Conservation (phyloP, 2,888 invertebrate species). For the Mellilla xanthometata region DNA sequence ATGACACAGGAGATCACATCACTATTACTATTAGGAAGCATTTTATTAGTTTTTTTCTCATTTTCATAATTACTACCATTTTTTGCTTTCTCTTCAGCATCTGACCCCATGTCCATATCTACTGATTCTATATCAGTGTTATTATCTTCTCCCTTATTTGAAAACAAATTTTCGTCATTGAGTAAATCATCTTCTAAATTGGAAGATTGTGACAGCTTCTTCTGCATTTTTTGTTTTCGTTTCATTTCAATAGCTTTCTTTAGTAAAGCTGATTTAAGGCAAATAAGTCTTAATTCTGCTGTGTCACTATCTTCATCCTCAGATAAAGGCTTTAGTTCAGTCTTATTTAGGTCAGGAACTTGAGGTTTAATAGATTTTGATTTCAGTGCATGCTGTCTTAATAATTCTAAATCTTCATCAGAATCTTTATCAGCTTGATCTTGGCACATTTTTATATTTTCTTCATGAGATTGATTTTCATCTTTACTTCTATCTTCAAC, state of each 20-base stretch:
- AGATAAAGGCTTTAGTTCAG: constrained; percentile 43
- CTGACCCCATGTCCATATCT: constrained; percentile 78
- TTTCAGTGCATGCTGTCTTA: constrained; percentile 71
- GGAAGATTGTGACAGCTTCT: constrained; percentile 57
- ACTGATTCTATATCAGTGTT: constrained; percentile 77
- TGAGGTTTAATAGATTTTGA: constrained; percentile 57
- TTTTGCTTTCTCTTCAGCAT: constrained; percentile 64
- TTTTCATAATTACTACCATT: constrained; percentile 35
- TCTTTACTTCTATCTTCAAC: constrained; percentile 8
- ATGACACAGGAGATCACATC: constrained; percentile 23
- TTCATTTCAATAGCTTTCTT: constrained; percentile 85
- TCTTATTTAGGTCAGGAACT: constrained; percentile 19
- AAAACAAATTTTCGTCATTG: constrained; percentile 37
- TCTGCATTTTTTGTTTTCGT: constrained; percentile 65
- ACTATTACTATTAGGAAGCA: constrained; percentile 16
- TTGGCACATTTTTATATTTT: constrained; percentile 20
- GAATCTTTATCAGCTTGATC: constrained; percentile 50
- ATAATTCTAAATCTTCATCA: constrained; percentile 72
- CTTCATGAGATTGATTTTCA: constrained; percentile 10
- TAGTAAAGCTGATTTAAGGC: constrained; percentile 85
- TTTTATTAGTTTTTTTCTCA: constrained; percentile 20
- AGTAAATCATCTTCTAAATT: constrained; percentile 55
- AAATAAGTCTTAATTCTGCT: constrained; percentile 84
- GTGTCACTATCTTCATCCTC: constrained; percentile 84
- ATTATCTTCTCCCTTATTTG: constrained; percentile 52